These are phyloP conservation scores for Buceros bicornis DNA, from an alignment of 2,797 vertebrate genomes.

Conservation along the genomic window DNA sequence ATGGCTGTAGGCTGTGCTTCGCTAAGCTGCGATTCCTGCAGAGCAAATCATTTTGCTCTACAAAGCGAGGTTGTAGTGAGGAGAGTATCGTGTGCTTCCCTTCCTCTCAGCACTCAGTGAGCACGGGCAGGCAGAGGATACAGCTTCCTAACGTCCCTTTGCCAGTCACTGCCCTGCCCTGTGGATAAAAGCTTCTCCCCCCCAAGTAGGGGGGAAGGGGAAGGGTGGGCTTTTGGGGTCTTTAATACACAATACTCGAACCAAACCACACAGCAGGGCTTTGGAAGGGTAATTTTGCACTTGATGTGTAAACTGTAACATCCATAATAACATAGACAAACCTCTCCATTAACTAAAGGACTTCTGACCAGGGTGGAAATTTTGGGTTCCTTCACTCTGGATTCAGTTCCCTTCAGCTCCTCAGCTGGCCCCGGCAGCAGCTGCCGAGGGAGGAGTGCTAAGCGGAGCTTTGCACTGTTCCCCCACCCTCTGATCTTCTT, in stretches of 20 bases:
- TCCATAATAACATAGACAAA: background rate
- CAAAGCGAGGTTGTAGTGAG: background rate
- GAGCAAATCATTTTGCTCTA: background rate
- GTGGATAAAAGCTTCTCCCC: background rate
- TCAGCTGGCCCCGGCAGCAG: background rate
- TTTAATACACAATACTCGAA: background rate
- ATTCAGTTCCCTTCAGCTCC: background rate
- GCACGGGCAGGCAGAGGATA: background rate
- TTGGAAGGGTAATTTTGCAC: background rate
- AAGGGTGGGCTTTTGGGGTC: background rate
- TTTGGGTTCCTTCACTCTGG: background rate
- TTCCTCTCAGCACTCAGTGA: background rate
- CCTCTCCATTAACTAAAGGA: background rate
- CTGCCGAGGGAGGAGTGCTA: background rate
- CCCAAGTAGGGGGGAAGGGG: background rate
- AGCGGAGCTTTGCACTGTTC: background rate
- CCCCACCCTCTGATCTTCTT: background rate
- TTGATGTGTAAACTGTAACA: background rate
- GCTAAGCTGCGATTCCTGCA: background rate
- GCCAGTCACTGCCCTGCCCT: background rate
- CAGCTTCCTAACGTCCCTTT: background rate
- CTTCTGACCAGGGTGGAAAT: conserved; percentile 5
- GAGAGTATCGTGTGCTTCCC: background rate
- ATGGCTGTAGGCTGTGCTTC: background rate
- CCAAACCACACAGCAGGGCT: background rate